Evolutionary conservation across 2,797 vertebrate species (phyloP).

Genomic region (Myotis vivesi): DNA sequence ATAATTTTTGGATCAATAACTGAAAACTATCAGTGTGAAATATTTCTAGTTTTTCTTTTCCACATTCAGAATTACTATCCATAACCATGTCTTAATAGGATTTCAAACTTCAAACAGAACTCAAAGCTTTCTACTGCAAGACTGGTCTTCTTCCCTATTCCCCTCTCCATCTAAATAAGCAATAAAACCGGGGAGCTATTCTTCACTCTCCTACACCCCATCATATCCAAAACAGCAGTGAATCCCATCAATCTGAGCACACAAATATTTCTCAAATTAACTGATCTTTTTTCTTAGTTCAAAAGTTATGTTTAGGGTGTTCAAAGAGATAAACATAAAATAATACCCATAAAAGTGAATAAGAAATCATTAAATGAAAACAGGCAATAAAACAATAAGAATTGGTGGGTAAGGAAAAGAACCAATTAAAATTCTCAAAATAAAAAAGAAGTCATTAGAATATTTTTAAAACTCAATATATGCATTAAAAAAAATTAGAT

Average conservation of each 20-base stretch:
- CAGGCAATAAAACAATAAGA: neutral
- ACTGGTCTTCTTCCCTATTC: neutral
- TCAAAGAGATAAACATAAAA: neutral
- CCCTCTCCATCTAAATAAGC: neutral
- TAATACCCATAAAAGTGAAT: neutral
- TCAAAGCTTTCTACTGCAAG: neutral
- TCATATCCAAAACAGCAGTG: neutral
- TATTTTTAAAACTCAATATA: neutral
- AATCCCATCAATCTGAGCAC: neutral
- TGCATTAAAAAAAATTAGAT: neutral
- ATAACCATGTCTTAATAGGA: neutral
- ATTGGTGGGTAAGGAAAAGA: neutral
- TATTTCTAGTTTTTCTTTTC: neutral
- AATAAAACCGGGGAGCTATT: neutral
- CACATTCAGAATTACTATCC: neutral
- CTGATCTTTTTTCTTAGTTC: neutral
- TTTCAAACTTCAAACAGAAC: neutral
- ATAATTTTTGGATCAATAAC: neutral
- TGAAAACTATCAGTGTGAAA: neutral
- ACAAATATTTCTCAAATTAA: neutral
- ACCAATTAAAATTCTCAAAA: slow-evolving; percentile 24
- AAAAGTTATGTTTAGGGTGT: neutral
- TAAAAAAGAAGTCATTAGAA: neutral
- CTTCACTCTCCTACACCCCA: neutral
- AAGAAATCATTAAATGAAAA: slow-evolving; percentile 36